Conservation (phyloP, 2,888 invertebrate species). For the Philhelius pedissequus region DNA sequence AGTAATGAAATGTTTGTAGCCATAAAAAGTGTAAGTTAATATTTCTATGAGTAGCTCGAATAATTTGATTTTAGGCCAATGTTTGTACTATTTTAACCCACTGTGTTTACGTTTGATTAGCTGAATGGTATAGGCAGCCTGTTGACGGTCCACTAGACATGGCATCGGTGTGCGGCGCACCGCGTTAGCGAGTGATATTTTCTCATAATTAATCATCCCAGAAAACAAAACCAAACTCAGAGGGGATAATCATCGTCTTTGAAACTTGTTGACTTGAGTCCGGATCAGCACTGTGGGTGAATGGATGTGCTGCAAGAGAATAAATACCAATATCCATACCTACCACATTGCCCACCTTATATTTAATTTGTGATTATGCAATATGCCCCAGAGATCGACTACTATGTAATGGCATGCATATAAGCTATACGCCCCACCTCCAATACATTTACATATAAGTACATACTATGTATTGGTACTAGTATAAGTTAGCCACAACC, state of each 20-base stretch:
- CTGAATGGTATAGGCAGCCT: background rate
- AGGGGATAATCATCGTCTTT: slow-evolving; percentile 3
- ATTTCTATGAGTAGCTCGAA: no score
- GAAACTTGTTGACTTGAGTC: slow-evolving; percentile 12
- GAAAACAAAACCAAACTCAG: background rate
- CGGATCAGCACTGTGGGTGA: slow-evolving; percentile 23
- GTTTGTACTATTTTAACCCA: background rate
- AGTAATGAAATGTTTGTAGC: no score
- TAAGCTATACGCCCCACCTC: slow-evolving; percentile 26
- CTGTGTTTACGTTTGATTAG: background rate
- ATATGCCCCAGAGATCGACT: slow-evolving; percentile 27
- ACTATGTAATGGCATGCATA: slow-evolving; percentile 33
- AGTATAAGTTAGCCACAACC: slow-evolving; percentile 19
- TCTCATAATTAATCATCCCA: slow-evolving; percentile 62
- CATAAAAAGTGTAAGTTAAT: no score
- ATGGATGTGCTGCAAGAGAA: slow-evolving; percentile 4
- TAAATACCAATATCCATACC: slow-evolving; percentile 21
- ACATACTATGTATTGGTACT: background rate
- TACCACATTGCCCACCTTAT: slow-evolving; percentile 50
- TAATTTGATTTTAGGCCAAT: background rate
- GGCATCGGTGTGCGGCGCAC: background rate
- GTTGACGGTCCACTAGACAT: slow-evolving; percentile 21
- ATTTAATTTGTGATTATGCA: slow-evolving; percentile 63
- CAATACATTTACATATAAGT: background rate
- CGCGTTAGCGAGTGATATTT: slow-evolving; percentile 53